Base-by-base conservation (phyloP, 2,888 invertebrate species). In the Napeogenes sylphis region DNA sequence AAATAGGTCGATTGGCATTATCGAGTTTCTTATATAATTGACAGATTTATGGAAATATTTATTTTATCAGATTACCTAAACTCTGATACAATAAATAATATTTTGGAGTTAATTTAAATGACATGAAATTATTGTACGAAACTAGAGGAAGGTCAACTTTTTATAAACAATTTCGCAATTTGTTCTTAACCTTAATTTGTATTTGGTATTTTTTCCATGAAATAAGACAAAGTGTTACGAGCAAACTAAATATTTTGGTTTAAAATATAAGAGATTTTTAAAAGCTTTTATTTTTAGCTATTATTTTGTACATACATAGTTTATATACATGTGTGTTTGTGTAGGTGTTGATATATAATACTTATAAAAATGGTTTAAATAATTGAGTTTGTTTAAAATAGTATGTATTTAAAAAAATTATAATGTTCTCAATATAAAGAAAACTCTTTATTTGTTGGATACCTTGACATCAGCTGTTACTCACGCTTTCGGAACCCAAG, bases 391-490 rank as follows among this genome's bases (percentile, higher is more conserved):
- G 21, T 21, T 21, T 21, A 21, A 21, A 21, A 1, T 21, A 21
- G 21, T 21, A 21, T 21, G 21, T 21, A 21, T 21, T 21, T 21
- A 21, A 21, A 1, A 21, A 21, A 21, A 21, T 21, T 21, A 21
- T 21, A 21, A 21, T 21, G 21, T 21, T 21, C 21, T 21, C 35
- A 35, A 4, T 35, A 35, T 35, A 35, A 55, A 55, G 55, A 58
- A 55, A 58, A 55, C 47, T 58, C 58, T 21, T 53, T 63, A 42
- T 46, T 4, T 32, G 46, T 46, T 45, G 14, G 46, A 46, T 30
- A 45, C 88, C 88, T 82, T 87, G 88, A 87, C 87, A 86, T 72
- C 78, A 71, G 70, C 70, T 74, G 76, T 75, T 78, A 75, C 73
- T 71, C 68, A 73, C 75, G 79, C 82, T 85, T 84, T 85, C 83